Percentiles rank a stretch among this genome's conserved stretches.
These are phyloP conservation scores for Polyploca ridens DNA, from an alignment of 2,888 invertebrate species.

Conservation along the genomic window DNA sequence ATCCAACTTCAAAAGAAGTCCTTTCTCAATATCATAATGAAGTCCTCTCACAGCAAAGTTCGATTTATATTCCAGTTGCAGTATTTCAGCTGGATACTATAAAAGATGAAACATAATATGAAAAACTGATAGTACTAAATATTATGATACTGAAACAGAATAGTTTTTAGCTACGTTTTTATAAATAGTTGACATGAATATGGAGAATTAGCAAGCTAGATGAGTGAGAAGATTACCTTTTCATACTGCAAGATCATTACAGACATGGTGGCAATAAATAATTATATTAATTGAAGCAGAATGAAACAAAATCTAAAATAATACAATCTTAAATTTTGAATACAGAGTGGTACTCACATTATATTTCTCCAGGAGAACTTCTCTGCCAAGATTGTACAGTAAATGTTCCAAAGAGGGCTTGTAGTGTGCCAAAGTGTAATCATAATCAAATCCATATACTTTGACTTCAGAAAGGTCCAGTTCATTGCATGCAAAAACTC, in stretches of 20 bases:
- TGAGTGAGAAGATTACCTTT: neutral
- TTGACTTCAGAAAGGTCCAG: conserved; percentile 95
- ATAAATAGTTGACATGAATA: neutral
- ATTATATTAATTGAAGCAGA: neutral
- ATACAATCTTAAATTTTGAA: neutral
- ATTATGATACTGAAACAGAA: neutral
- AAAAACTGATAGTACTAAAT: conserved; percentile 14
- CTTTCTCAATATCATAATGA: conserved; percentile 99
- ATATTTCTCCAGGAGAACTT: conserved; percentile 93
- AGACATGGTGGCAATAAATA: conserved; percentile 10
- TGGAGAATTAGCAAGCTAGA: neutral
- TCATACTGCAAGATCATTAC: conserved; percentile 11
- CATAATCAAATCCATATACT: conserved; percentile 99
- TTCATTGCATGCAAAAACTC: conserved; percentile 98
- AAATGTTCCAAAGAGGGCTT: conserved; percentile 94
- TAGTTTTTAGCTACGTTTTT: neutral
- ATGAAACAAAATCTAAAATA: too few species aligned
- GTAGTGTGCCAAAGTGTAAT: conserved; percentile 98
- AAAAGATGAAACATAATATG: conserved; percentile 37
- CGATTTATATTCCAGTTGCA: conserved; percentile 93
- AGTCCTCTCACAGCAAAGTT: conserved; percentile 97
- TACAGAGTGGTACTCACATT: conserved; percentile 85
- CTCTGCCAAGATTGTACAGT: conserved; percentile 95
- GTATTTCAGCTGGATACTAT: conserved; percentile 95
- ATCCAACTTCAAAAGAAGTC: conserved; percentile 96